Conservation (phyloP, 2,113 vertebrate genomes). For the Gymnogyps californianus region DNA sequence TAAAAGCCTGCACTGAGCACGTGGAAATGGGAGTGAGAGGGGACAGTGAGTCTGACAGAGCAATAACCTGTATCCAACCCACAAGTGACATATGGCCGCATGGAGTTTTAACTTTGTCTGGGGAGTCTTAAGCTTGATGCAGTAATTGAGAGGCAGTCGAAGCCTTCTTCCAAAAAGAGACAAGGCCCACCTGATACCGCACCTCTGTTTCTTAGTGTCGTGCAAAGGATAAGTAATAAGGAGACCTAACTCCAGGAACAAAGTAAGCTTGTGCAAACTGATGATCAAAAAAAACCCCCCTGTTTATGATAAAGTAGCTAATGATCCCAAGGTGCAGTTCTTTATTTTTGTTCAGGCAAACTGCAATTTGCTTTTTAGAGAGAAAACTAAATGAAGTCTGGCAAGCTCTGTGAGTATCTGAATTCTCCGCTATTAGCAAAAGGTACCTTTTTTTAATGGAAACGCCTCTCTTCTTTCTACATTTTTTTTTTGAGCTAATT, state of each 20-base stretch:
- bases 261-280: neutral
- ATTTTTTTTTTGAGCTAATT: neutral
- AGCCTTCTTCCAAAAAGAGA: neutral
- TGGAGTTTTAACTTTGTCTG: neutral
- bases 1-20: neutral
- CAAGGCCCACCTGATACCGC: neutral
- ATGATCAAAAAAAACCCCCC: neutral
- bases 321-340: neutral
- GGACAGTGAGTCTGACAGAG: neutral
- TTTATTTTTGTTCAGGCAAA: neutral
- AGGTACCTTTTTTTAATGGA: neutral
- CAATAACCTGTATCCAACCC: neutral
- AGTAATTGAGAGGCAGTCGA: accelerated
- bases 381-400: neutral
- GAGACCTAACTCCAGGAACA: neutral
- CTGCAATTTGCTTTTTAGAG: neutral
- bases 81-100: accelerated
- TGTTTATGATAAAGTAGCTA: neutral
- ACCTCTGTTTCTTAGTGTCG: neutral
- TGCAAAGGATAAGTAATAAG: neutral
- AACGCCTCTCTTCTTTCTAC: neutral
- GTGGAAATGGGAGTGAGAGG: neutral
- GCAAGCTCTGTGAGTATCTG: neutral
- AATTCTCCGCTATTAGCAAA: neutral
- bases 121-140: neutral